Conservation (phyloP, 2,113 vertebrate species). For the Coptodon bakossiorum region DNA sequence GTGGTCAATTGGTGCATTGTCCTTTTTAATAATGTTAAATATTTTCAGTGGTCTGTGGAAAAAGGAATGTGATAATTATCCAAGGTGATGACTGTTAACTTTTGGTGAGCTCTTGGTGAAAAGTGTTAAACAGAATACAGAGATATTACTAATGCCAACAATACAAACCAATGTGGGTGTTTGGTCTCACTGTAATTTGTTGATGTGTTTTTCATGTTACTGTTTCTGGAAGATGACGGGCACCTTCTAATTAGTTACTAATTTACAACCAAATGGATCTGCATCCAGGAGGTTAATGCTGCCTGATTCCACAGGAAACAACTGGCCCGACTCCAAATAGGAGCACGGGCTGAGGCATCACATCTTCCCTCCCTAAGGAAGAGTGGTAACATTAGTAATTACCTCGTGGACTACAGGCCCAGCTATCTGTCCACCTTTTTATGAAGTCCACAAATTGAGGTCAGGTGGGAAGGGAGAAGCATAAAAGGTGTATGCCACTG, state of each 20-base stretch:
- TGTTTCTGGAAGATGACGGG: slow-evolving; percentile 32
- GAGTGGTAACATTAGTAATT: slow-evolving; percentile 58
- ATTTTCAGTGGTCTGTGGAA: not conserved
- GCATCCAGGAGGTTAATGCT: slow-evolving; percentile 61
- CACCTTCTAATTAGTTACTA: slow-evolving; percentile 62
- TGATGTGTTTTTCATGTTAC: slow-evolving; percentile 29
- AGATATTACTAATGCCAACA: not conserved
- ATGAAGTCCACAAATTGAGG: slow-evolving; percentile 65
- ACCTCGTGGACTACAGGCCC: slow-evolving; percentile 45
- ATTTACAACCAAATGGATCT: slow-evolving; percentile 56
- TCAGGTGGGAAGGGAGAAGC: slow-evolving; percentile 22
- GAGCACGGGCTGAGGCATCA: slow-evolving; percentile 7
- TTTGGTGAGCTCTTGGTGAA: not conserved
- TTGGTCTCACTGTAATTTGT: not conserved
- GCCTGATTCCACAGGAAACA: slow-evolving; percentile 49
- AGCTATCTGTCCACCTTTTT: slow-evolving; percentile 54
- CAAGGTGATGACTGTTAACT: not conserved
- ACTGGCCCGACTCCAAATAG: slow-evolving; percentile 51
- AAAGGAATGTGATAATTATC: not conserved
- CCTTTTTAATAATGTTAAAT: not conserved
- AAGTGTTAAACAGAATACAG: not conserved
- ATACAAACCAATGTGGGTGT: not conserved
- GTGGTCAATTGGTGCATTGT: not conserved
- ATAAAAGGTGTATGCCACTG: slow-evolving; percentile 28
- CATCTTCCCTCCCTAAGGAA: slow-evolving; percentile 40